These are phyloP conservation scores for Idris sp. DNA, from an alignment of 1,140 invertebrate genomes.

Conservation along the genomic window DNA sequence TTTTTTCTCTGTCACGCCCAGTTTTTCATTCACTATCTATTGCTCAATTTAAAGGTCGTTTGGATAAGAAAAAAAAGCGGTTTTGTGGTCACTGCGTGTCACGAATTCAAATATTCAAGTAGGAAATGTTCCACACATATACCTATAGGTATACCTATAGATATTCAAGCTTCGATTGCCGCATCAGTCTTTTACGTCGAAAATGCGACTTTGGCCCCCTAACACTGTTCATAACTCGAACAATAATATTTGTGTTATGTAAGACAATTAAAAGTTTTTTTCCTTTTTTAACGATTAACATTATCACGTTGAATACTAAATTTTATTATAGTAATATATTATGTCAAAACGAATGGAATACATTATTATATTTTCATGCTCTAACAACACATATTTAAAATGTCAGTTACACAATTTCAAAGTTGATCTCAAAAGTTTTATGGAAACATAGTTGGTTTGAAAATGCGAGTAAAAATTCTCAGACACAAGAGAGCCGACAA, in stretches of 20 bases:
- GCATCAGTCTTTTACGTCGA: slow-evolving; percentile 40
- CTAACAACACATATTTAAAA: too few relatives aligned
- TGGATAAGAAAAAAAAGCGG: slow-evolving; percentile 15
- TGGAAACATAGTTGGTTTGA: background rate
- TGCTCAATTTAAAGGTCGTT: slow-evolving; percentile 14
- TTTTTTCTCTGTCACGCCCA: too few relatives aligned
- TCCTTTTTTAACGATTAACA: background rate
- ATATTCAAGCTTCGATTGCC: slow-evolving; percentile 48
- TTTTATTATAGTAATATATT: too few relatives aligned
- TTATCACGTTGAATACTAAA: too few relatives aligned
- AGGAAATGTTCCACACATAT: slow-evolving; percentile 34
- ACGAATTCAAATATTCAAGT: slow-evolving; percentile 53
- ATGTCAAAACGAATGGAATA: too few relatives aligned
- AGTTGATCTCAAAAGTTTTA: too few relatives aligned
- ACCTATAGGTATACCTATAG: too few relatives aligned
- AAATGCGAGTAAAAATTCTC: background rate
- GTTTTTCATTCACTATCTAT: background rate
- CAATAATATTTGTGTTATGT: slow-evolving; percentile 26
- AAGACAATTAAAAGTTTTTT: background rate
- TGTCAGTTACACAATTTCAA: too few relatives aligned
- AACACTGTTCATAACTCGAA: slow-evolving; percentile 44
- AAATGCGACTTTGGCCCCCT: slow-evolving; percentile 51
- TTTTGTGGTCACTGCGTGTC: slow-evolving; percentile 17
- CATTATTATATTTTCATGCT: too few relatives aligned
- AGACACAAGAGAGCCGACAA: slow-evolving; percentile 14